A percentile compares a stretch with the other conserved stretches of the same genome.
Evolutionary conservation across 2,113 vertebrate genomes (phyloP).

Genomic region (Chiloscyllium plagiosum): DNA sequence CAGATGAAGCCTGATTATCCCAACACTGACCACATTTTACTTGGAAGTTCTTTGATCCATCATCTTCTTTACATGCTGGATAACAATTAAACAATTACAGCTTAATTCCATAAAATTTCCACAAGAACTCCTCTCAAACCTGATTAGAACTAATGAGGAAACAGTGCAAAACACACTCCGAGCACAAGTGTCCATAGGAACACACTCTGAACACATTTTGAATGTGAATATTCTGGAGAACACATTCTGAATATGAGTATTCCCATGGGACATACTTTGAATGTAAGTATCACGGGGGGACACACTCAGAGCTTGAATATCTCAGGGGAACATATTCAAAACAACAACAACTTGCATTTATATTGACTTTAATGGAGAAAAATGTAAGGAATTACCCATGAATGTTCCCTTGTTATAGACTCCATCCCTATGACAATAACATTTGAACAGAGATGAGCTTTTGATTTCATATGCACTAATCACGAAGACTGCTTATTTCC

Average conservation of each 20-base stretch:
- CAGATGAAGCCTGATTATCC: neutral
- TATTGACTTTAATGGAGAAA: too few species aligned
- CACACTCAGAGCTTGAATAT: neutral
- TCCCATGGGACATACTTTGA: neutral
- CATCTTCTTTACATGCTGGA: neutral
- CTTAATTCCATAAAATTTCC: neutral
- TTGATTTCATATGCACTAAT: too few species aligned
- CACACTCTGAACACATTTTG: neutral
- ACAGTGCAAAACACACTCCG: neutral
- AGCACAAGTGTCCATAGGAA: too few species aligned
- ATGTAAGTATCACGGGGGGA: neutral
- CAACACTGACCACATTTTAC: neutral
- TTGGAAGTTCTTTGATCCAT: neutral
- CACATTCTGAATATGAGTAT: neutral
- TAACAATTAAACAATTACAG: neutral
- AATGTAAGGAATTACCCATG: too few species aligned
- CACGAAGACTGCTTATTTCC: too few species aligned
- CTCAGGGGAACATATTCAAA: conserved; percentile 39
- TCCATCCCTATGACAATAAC: too few species aligned
- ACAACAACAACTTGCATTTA: neutral
- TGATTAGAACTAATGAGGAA: neutral
- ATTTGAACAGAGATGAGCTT: too few species aligned
- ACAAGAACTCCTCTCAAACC: neutral
- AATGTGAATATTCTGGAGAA: neutral
- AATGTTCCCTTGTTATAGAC: too few species aligned